phyloP scores from a whole-genome alignment of 2,113 vertebrate genomes.

The Tachysurus fulvidraco region DNA sequence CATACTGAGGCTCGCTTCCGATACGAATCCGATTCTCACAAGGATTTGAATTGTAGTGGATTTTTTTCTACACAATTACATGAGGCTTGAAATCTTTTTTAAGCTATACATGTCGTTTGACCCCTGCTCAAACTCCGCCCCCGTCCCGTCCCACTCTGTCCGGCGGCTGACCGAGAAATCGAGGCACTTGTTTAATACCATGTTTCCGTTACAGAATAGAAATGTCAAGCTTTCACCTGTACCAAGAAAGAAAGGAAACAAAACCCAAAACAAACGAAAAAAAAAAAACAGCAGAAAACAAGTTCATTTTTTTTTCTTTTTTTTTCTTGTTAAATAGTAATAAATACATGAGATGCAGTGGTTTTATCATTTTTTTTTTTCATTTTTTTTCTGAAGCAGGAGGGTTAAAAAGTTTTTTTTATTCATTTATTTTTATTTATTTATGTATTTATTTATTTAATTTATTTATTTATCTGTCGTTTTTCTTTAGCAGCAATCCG shows the following conservation, averaged over 20 bases:
- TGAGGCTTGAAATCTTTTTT: constrained; percentile 46
- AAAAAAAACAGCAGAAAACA: constrained; percentile 74
- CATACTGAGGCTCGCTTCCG: constrained; percentile 50
- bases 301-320: constrained; percentile 69
- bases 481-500: constrained; percentile 84
- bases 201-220: constrained; percentile 78
- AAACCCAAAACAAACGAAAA: constrained; percentile 69
- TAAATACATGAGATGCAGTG: constrained; percentile 87
- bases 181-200: constrained; percentile 63
- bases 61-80: constrained; percentile 52
- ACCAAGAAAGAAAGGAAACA: constrained; percentile 51
- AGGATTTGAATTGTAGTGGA: constrained; percentile 45
- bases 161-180: constrained; percentile 55
- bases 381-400: constrained; percentile 78
- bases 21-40: constrained; percentile 46
- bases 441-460: constrained; percentile 71
- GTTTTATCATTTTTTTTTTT: constrained; percentile 78
- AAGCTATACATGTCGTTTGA: constrained; percentile 51
- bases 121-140: constrained; percentile 50
- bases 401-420: constrained; percentile 79
- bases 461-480: constrained; percentile 81
- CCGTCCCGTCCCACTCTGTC: constrained; percentile 48
- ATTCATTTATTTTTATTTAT: constrained; percentile 72
- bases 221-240: constrained; percentile 77
- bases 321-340: constrained; percentile 82